phyloP scores from a whole-genome alignment of 1,140 invertebrate genomes.

The Drosophila mauritiana region DNA sequence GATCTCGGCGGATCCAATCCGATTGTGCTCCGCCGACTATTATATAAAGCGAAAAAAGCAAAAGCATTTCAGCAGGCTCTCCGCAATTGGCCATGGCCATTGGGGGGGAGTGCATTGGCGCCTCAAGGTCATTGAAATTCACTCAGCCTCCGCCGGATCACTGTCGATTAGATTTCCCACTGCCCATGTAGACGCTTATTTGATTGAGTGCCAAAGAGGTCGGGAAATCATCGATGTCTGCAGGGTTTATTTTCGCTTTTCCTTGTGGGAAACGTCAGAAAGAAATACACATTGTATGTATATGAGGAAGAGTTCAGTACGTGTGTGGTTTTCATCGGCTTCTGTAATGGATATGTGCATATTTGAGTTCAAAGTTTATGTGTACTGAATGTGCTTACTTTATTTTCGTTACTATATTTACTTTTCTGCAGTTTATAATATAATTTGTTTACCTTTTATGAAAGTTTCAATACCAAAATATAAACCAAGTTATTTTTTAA shows the following conservation, averaged over 20 bases:
- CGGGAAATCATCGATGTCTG: not conserved
- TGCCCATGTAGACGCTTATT: slow-evolving; percentile 6
- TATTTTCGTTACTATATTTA: no score
- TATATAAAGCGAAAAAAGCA: slow-evolving; percentile 58
- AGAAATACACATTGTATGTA: not conserved
- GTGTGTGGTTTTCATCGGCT: not conserved
- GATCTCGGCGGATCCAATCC: slow-evolving; percentile 33
- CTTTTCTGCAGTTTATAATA: no score
- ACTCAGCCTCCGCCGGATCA: slow-evolving; percentile 9
- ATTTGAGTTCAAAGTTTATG: no score
- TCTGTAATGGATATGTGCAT: slow-evolving; percentile 1
- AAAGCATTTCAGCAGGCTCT: slow-evolving; percentile 31
- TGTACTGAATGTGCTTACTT: no score
- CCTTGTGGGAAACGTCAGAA: not conserved
- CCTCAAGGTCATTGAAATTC: slow-evolving; percentile 80
- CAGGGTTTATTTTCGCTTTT: slow-evolving; percentile 3
- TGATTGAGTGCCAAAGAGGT: slow-evolving; percentile 30
- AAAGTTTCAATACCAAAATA: no score
- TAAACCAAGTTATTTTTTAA: not conserved
- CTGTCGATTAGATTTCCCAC: slow-evolving; percentile 24
- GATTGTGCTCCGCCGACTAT: slow-evolving; percentile 36
- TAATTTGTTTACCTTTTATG: no score
- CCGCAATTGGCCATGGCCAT: slow-evolving; percentile 33
- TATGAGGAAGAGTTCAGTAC: not conserved
- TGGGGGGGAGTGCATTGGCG: slow-evolving; percentile 54